phyloP scores from a whole-genome alignment of 2,888 invertebrate species.

The Ptychoptera albimana region DNA sequence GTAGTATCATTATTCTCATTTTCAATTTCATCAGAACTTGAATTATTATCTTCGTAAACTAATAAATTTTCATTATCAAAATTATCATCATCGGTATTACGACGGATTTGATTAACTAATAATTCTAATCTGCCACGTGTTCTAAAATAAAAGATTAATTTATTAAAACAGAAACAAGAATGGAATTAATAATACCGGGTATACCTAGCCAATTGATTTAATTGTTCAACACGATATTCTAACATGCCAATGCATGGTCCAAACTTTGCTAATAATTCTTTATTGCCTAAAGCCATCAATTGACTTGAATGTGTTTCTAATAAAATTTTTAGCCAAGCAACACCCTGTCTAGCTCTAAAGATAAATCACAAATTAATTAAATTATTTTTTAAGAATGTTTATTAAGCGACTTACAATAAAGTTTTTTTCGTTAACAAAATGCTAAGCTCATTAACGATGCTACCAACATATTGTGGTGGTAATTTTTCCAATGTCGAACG shows the following conservation, averaged over 20 bases:
- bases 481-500: constrained; percentile 55
- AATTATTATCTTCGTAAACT: constrained; percentile 24
- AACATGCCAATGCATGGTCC: constrained; percentile 28
- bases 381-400: not conserved
- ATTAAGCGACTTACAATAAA: constrained; percentile 38
- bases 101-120: constrained; percentile 27
- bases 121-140: constrained; percentile 25
- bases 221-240: constrained; percentile 24
- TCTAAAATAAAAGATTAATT: constrained; percentile 13
- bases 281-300: constrained; percentile 25
- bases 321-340: constrained; percentile 23
- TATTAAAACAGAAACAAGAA: not conserved
- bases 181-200: constrained; percentile 6
- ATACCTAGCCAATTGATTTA: constrained; percentile 25
- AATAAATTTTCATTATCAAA: constrained; percentile 21
- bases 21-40: constrained; percentile 4
- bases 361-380: not conserved
- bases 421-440: constrained; percentile 50
- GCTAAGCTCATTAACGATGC: constrained; percentile 56
- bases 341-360: constrained; percentile 22
- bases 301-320: constrained; percentile 26
- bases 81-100: constrained; percentile 18
- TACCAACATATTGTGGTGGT: constrained; percentile 57
- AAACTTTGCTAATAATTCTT: constrained; percentile 23
- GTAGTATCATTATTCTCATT: constrained; percentile 2